Evolutionary conservation across 1,140 invertebrate genomes (phyloP).

Genomic region (Scaptomyza pallida): DNA sequence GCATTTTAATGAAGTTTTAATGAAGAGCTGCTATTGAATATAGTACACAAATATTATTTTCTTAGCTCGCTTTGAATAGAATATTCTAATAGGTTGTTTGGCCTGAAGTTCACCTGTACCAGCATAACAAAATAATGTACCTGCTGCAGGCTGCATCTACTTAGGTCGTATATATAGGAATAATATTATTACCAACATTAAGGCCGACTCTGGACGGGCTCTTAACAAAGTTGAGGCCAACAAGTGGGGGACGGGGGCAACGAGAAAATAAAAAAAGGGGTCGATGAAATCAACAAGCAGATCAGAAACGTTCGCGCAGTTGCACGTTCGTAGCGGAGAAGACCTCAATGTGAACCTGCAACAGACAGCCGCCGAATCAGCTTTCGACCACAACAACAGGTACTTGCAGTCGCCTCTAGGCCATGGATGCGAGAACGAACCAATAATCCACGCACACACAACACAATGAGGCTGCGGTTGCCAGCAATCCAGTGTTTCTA

Average conservation of each 20-base stretch:
- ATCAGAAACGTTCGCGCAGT: constrained; percentile 30
- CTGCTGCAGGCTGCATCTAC: constrained; percentile 56
- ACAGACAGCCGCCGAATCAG: constrained; percentile 39
- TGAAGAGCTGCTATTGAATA: background rate
- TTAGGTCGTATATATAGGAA: constrained; percentile 63
- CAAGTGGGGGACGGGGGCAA: constrained; percentile 7
- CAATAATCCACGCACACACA: constrained; percentile 78
- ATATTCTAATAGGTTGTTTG: background rate
- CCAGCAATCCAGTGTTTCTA: constrained; percentile 54
- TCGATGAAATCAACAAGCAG: constrained; percentile 56
- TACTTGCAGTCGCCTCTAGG: constrained; percentile 77
- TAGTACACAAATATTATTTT: constrained; percentile 26
- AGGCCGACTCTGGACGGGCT: constrained; percentile 48
- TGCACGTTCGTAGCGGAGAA: constrained; percentile 34
- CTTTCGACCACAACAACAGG: constrained; percentile 68
- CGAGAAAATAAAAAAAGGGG: constrained; percentile 10
- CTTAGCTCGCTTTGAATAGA: constrained; percentile 21
- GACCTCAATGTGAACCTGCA: constrained; percentile 41
- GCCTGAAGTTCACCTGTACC: constrained; percentile 72
- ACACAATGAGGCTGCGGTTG: constrained; percentile 47
- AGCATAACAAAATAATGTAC: constrained; percentile 78
- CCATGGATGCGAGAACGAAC: constrained; percentile 72
- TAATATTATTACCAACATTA: constrained; percentile 82
- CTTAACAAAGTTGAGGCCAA: constrained; percentile 60
- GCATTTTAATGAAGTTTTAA: background rate